Percentiles rank a stretch among this genome's conserved stretches.
These are phyloP conservation scores for Echinops telfairi DNA, from an alignment of 2,113 vertebrate genomes.

Conservation along the genomic window DNA sequence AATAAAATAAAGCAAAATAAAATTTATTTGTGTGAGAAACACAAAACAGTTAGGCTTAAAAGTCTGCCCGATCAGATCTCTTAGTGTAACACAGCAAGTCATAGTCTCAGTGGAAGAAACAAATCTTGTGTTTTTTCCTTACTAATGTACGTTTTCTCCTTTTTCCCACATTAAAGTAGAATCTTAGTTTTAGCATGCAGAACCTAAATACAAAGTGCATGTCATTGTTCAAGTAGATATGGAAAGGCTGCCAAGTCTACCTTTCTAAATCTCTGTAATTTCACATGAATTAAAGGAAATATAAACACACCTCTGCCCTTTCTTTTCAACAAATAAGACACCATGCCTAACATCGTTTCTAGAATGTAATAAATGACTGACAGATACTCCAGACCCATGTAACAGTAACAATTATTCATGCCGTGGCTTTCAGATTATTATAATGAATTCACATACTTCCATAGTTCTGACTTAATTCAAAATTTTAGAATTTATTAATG, in stretches of 20 bases:
- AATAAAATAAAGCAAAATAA: conserved; percentile 38
- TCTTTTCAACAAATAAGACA: conserved; percentile 60
- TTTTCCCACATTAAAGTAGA: conserved; percentile 4
- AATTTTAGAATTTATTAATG: conserved; percentile 34
- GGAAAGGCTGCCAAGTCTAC: conserved; percentile 63
- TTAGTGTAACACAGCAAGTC: conserved; percentile 56
- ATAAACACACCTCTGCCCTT: background rate
- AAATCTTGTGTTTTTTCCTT: conserved; percentile 54
- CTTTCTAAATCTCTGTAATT: conserved; percentile 65
- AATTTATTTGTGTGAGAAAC: conserved; percentile 6
- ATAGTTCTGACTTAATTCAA: conserved; percentile 4
- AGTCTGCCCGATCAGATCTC: conserved; percentile 48
- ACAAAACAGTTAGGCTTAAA: conserved; percentile 50
- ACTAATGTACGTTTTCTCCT: conserved; percentile 25
- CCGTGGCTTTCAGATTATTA: conserved; percentile 17
- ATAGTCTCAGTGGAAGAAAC: conserved; percentile 18
- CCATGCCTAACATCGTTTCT: background rate
- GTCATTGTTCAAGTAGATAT: conserved; percentile 63
- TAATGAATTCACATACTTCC: background rate
- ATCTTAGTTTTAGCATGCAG: conserved; percentile 67
- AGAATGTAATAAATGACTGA: conserved; percentile 5
- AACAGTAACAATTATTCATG: background rate
- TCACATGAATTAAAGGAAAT: conserved; percentile 56
- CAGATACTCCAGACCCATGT: background rate
- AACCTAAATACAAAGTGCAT: conserved; percentile 46